These are phyloP conservation scores for Lymantria dispar DNA, from an alignment of 2,888 invertebrate genomes.

Conservation along the genomic window DNA sequence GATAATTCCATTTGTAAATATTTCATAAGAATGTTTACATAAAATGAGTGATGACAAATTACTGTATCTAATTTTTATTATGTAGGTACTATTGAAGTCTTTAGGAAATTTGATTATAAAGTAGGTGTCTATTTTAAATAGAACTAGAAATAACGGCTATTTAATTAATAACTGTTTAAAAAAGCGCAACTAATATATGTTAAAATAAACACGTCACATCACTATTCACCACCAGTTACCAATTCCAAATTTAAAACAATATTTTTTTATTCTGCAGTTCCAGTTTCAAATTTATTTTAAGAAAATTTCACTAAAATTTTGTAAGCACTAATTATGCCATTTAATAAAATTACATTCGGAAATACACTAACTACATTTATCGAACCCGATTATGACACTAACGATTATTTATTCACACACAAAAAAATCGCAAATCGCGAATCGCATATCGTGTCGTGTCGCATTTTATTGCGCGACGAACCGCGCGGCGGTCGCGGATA, in stretches of 20 bases:
- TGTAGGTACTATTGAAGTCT: too few relatives aligned
- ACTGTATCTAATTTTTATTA: too few relatives aligned
- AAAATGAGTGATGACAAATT: too few relatives aligned
- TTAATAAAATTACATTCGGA: slow-evolving; percentile 1
- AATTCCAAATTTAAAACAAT: slow-evolving; percentile 5
- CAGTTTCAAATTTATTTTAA: background rate
- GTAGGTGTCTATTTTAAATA: too few relatives aligned
- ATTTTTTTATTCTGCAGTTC: background rate
- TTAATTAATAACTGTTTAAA: too few relatives aligned
- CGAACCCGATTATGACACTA: background rate
- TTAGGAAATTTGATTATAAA: too few relatives aligned
- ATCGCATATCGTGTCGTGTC: slow-evolving; percentile 22
- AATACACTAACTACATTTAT: background rate
- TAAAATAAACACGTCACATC: slow-evolving; percentile 2
- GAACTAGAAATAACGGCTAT: too few relatives aligned
- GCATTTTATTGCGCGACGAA: slow-evolving; percentile 33
- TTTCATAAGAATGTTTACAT: too few relatives aligned
- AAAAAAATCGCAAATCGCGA: slow-evolving; percentile 17
- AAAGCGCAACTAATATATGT: too few relatives aligned
- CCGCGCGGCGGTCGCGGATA: slow-evolving; percentile 68
- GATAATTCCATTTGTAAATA: too few relatives aligned
- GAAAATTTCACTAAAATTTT: too few relatives aligned
- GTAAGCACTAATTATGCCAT: background rate
- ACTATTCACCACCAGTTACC: slow-evolving; percentile 5
- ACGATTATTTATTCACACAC: slow-evolving; percentile 2